Evolutionary conservation across 2,113 vertebrate species (phyloP).

Genomic region (Dicrurus megarhynchus): DNA sequence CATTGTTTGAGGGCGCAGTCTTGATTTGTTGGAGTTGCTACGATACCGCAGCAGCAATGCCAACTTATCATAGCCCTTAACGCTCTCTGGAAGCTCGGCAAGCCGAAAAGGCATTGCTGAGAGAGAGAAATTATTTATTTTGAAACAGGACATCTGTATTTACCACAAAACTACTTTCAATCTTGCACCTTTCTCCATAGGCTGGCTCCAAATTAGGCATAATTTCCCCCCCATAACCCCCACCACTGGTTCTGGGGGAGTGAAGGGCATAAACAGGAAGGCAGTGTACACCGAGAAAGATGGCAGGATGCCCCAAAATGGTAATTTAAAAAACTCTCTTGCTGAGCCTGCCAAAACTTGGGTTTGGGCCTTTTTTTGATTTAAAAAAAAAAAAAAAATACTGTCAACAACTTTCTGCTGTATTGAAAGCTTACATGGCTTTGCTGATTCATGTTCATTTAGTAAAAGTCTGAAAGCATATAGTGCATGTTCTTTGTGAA

Average conservation of each 20-base stretch:
- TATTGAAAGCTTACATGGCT: neutral
- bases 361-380: neutral
- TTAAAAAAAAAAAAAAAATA: neutral
- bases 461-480: neutral
- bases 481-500: neutral
- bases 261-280: slow-evolving; percentile 52
- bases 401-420: neutral
- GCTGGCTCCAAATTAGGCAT: neutral
- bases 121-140: neutral
- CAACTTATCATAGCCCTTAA: neutral
- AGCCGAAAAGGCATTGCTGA: neutral
- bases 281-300: neutral
- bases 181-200: neutral
- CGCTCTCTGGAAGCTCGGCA: neutral
- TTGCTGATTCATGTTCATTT: neutral
- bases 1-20: slow-evolving; percentile 15
- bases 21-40: slow-evolving; percentile 19
- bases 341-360: neutral
- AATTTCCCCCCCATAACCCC: neutral
- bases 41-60: neutral
- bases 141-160: neutral
- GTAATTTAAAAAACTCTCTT: neutral
- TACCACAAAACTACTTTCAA: slow-evolving; percentile 1
- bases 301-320: neutral
- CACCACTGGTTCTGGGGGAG: neutral